A percentile compares a stretch with the other conserved stretches of the same genome.
These are phyloP conservation scores for Echeneis naucrates DNA, from an alignment of 2,797 vertebrate species.

Conservation along the genomic window DNA sequence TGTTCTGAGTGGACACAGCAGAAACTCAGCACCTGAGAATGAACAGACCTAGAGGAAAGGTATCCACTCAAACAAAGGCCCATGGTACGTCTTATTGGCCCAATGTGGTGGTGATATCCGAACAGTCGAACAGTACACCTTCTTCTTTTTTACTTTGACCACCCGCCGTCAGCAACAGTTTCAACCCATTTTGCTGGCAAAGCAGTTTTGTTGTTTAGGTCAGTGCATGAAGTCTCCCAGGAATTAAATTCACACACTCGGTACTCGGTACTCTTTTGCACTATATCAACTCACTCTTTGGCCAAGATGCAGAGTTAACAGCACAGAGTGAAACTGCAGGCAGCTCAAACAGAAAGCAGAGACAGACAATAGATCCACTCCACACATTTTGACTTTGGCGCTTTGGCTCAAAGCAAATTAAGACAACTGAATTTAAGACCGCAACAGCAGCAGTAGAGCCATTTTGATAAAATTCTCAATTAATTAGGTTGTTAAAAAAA, in stretches of 20 bases:
- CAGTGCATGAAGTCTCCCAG: not conserved
- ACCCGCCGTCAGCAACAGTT: not conserved
- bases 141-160: not conserved
- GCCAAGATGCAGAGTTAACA: not conserved
- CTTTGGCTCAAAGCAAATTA: too few relatives aligned
- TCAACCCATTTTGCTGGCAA: not conserved
- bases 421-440: too few relatives aligned
- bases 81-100: not conserved
- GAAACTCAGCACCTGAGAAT: constrained; percentile 5
- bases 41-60: not conserved
- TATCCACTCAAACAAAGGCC: not conserved
- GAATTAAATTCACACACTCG: not conserved
- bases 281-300: not conserved
- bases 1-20: not conserved
- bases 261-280: not conserved
- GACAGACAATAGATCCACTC: not conserved
- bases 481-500: too few relatives aligned
- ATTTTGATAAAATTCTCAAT: too few relatives aligned
- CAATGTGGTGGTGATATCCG: constrained; percentile 1
- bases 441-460: too few relatives aligned
- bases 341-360: not conserved
- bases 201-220: not conserved
- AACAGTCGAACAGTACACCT: not conserved
- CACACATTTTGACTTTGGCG: too few relatives aligned
- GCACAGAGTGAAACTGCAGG: not conserved